Conservation (phyloP, 1,140 invertebrate genomes). For the Pogonus chalceus region DNA sequence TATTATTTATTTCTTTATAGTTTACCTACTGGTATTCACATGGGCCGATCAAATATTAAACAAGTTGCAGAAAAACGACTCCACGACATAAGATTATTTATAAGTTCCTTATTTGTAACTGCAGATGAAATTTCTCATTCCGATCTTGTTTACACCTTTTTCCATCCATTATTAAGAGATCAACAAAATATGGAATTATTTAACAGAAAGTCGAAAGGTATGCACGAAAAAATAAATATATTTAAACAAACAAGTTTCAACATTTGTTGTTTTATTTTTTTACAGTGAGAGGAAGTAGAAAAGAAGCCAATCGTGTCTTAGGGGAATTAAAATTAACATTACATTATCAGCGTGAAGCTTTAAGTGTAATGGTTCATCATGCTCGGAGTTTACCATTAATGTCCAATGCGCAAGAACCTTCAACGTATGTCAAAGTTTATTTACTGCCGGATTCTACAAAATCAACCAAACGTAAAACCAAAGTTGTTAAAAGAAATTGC, state of each 20-base stretch:
- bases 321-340: slow-evolving; percentile 58
- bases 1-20: slow-evolving; percentile 49
- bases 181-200: slow-evolving; percentile 69
- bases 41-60: slow-evolving; percentile 88
- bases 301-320: slow-evolving; percentile 26
- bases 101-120: slow-evolving; percentile 74
- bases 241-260: not conserved
- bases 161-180: slow-evolving; percentile 87
- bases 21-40: slow-evolving; percentile 63
- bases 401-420: slow-evolving; percentile 66
- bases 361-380: slow-evolving; percentile 82
- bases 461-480: slow-evolving; percentile 90
- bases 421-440: slow-evolving; percentile 91
- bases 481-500: slow-evolving; percentile 81
- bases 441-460: slow-evolving; percentile 79
- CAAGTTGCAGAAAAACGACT: slow-evolving; percentile 87
- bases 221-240: not conserved
- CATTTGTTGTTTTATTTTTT: not conserved
- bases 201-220: slow-evolving; percentile 50
- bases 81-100: slow-evolving; percentile 76
- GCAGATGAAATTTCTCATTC: slow-evolving; percentile 91
- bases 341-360: slow-evolving; percentile 67
- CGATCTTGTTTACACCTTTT: slow-evolving; percentile 95
- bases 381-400: slow-evolving; percentile 70
- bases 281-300: slow-evolving; percentile 16